Base-by-base conservation (phyloP, 2,113 vertebrate genomes). In the Trachemys scripta region DNA sequence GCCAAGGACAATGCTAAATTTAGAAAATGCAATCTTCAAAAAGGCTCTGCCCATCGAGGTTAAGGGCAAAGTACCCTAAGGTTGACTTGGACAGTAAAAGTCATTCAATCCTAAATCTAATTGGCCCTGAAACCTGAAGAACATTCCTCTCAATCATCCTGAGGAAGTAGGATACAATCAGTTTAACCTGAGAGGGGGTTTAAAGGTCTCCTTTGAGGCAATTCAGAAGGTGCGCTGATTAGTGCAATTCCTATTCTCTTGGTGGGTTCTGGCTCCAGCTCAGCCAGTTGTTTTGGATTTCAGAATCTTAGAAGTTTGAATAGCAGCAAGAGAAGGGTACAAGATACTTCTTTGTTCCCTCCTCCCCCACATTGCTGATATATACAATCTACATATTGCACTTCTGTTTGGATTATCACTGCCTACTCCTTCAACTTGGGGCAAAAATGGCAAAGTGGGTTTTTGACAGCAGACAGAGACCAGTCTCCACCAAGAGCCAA, bases 341-440 rank as follows among this genome's bases (percentile, higher is more conserved):
- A 29, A 62, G 57, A 62, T 31, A 62, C 57, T 62, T 14, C 57
- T 59, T 59, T 62, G 65, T 38, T n/a, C 17, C 35, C 16, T 38
- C 35, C 35, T 16, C 62, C 31, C 62, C 19, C 10, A n/a, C 17
- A 12, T 5, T 88, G 45, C 35, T 45, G 38, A 35, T 2, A 2
- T 0, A 2, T 9, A 47, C 14, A 3, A 7, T 53, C 10, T 56
- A 27, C n/a, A 42, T 42, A n/a, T 76, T 76, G 10, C 38, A 47
- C 24, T 78, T 72, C 65, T 69, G n/a, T 38, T 47, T 42, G 25
- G 7, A 56, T 25, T 79, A n/a, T 3, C 6, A 47, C 1, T 22
- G 16, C 8, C 2, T n/a, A 14, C 62, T 90, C 24, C 51, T 59
- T 27, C 7, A 8, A 69, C 35, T 69, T n/a, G 10, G 0, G 1